These are phyloP conservation scores for Pararge aegeria DNA, from an alignment of 1,140 invertebrate genomes.

Conservation along the genomic window DNA sequence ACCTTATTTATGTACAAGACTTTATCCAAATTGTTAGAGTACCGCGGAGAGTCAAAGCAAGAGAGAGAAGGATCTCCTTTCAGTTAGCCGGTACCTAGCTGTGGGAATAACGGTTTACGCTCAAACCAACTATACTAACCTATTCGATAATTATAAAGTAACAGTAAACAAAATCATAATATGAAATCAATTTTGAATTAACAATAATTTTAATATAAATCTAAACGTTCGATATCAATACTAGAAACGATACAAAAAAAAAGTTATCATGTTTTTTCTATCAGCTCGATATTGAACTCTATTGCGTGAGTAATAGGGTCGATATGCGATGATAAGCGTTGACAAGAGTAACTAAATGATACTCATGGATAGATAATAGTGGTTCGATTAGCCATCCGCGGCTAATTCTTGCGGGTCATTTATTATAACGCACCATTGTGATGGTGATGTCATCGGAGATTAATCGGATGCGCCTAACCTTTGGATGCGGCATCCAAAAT, in stretches of 20 bases:
- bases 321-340: not conserved
- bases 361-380: conserved; percentile 22
- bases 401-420: conserved; percentile 33
- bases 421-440: conserved; percentile 31
- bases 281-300: not conserved
- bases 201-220: conserved; percentile 12
- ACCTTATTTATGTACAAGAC: too few relatives aligned
- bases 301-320: not conserved
- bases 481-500: conserved; percentile 20
- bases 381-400: conserved; percentile 20
- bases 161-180: conserved; percentile 1
- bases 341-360: conserved; percentile 8
- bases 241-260: conserved; percentile 12
- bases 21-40: too few relatives aligned
- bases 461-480: not conserved
- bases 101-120: not conserved
- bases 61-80: too few relatives aligned
- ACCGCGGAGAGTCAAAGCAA: too few relatives aligned
- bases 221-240: conserved; percentile 1
- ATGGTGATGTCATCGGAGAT: conserved; percentile 28
- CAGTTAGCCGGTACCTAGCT: too few relatives aligned
- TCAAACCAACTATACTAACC: too few relatives aligned
- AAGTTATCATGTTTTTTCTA: not conserved
- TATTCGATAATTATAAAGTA: not conserved
- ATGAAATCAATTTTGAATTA: conserved; percentile 11